Evolutionary conservation across 2,888 invertebrate species (phyloP), one percentile per base, ranked within the genome.

Genomic region (Apeira syringaria): DNA sequence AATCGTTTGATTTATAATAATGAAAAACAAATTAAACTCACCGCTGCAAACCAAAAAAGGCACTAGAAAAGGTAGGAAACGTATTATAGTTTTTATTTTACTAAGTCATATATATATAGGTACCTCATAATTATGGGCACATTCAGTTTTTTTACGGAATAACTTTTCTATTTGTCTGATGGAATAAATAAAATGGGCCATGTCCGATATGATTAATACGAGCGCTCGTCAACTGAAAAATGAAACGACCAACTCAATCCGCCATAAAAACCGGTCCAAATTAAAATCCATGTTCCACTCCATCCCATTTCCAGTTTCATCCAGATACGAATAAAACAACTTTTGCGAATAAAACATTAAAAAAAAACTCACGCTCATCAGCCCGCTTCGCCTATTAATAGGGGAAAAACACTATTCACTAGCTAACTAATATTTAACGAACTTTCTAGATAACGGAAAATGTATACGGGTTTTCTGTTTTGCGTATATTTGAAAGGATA

Each of bases 371-470:
- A 61, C 65, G 58, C 70, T 77, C 78, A 80, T 80, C 79, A 77
- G 61, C 59, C 49, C 56, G 45, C 46, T 59, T 54, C 49, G 57
- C 61, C 70, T 74, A 80, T 81, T 83, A 81, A 84, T 84, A 80
- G 69, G 80, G 69, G 78, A 54, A 53, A 54, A 52, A 47, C 66
- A 69, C 68, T 68, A 70, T 73, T 75, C 78, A 68, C 67, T 72
- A 71, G 68, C 69, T 62, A 73, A 47, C 83, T 80, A 81, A 84
- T 86, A 85, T 87, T 85, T 86, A 86, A 84, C 84, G 70, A 81
- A 79, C 80, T 45, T 45, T 35, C 30, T 30, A 84, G 86, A 86
- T 87, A 87, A 85, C 56, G 80, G 77, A 63, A 73, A 81, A 86
- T 86, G 84, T 86, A 86, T 85, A 79, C 69, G 76, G 72, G 76